Conservation (phyloP, 2,113 vertebrate genomes). For the Lonchura striata region DNA sequence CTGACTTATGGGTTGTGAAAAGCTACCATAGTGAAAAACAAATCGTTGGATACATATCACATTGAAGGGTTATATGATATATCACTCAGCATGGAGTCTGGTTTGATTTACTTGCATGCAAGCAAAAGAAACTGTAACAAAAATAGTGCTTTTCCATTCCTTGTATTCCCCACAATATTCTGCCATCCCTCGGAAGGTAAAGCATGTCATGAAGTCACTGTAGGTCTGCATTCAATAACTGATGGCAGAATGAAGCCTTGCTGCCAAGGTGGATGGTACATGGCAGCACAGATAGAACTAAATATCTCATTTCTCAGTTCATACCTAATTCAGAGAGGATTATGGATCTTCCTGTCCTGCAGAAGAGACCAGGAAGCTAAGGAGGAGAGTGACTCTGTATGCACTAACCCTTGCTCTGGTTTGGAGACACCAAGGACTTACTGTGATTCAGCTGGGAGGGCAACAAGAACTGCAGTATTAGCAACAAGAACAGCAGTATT, state of each 20-base stretch:
- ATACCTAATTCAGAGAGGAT: not conserved
- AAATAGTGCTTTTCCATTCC: slow-evolving; percentile 40
- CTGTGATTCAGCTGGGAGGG: slow-evolving; percentile 35
- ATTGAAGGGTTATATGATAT: slow-evolving; percentile 38
- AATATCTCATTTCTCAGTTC: not conserved
- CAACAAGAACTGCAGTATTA: slow-evolving; percentile 11
- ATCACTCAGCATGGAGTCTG: slow-evolving; percentile 39
- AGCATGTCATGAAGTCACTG: not conserved
- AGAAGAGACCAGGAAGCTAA: not conserved
- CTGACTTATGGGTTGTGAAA: slow-evolving; percentile 62
- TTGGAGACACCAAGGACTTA: slow-evolving; percentile 45
- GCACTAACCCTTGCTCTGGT: slow-evolving; percentile 32
- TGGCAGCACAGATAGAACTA: not conserved
- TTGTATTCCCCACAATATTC: not conserved
- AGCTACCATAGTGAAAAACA: slow-evolving; percentile 62
- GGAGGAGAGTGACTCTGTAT: not conserved
- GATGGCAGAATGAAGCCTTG: not conserved
- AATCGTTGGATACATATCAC: slow-evolving; percentile 42
- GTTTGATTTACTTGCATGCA: slow-evolving; percentile 58
- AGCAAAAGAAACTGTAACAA: slow-evolving; percentile 35
- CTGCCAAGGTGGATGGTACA: not conserved
- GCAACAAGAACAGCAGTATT: slow-evolving; percentile 9
- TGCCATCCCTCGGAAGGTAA: not conserved
- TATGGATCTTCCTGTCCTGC: not conserved
- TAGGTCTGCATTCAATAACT: slow-evolving; percentile 12